phyloP scores from a whole-genome alignment of 2,888 invertebrate genomes.

The Tetragonisca angustula region DNA sequence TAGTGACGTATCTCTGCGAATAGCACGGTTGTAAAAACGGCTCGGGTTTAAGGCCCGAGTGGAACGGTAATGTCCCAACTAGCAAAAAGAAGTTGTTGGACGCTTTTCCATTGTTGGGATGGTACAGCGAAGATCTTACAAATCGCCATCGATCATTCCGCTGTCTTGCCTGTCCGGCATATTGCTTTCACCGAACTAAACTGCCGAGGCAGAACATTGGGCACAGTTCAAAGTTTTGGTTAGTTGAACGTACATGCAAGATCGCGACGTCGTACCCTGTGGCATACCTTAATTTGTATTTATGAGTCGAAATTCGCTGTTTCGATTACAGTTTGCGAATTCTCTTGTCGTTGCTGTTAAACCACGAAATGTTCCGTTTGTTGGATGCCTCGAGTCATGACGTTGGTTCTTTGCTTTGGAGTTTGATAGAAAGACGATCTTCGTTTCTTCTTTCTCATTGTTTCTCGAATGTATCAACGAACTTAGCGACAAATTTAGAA shows the following conservation, averaged over 20 bases:
- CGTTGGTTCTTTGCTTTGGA: neutral
- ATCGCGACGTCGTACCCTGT: slow-evolving; percentile 23
- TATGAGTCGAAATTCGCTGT: slow-evolving; percentile 52
- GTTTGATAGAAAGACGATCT: neutral
- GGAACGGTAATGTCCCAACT: neutral
- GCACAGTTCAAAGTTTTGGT: slow-evolving; percentile 61
- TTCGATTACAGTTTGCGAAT: slow-evolving; percentile 17
- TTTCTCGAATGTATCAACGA: neutral
- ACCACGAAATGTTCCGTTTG: slow-evolving; percentile 1
- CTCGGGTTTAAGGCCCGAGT: neutral
- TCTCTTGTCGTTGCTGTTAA: neutral
- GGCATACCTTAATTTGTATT: slow-evolving; percentile 59
- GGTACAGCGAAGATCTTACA: slow-evolving; percentile 48
- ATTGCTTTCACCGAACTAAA: slow-evolving; percentile 36
- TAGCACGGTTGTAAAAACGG: neutral
- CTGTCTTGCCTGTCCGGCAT: slow-evolving; percentile 56
- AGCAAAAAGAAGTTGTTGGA: slow-evolving; percentile 41
- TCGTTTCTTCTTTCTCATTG: no score
- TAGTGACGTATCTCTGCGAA: neutral
- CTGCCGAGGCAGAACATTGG: slow-evolving; percentile 31
- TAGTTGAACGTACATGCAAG: slow-evolving; percentile 48
- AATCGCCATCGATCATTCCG: slow-evolving; percentile 60
- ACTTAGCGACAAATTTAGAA: neutral
- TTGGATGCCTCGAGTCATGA: neutral
- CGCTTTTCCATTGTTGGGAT: slow-evolving; percentile 22